These are phyloP conservation scores for Aphyosemion australe DNA, from an alignment of 2,113 vertebrate genomes.

Conservation along the genomic window DNA sequence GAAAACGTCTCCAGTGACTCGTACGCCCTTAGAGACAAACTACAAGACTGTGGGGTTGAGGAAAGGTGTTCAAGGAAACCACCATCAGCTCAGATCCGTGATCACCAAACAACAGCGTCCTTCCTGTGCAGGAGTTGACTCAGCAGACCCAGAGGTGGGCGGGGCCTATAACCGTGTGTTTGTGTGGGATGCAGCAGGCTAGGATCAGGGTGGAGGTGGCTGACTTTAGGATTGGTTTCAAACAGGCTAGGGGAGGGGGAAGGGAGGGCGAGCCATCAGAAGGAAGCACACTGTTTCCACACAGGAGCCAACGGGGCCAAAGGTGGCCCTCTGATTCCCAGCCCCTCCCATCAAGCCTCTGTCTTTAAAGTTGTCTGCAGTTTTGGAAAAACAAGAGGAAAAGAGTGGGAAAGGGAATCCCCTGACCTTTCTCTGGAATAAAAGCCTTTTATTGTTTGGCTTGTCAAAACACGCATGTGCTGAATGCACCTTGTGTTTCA, in stretches of 20 bases:
- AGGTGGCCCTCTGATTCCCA: slow-evolving; percentile 54
- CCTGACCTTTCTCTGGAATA: slow-evolving; percentile 16
- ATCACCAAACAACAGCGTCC: slow-evolving; percentile 75
- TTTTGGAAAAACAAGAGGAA: slow-evolving; percentile 26
- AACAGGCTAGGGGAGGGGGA: slow-evolving; percentile 52
- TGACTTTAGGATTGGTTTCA: slow-evolving; percentile 61
- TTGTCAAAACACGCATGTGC: slow-evolving; percentile 1
- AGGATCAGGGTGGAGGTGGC: slow-evolving; percentile 18
- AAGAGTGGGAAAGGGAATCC: slow-evolving; percentile 10
- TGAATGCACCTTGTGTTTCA: slow-evolving; percentile 11
- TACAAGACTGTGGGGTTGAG: no score
- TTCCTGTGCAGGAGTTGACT: slow-evolving; percentile 79
- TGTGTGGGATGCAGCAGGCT: slow-evolving; percentile 2
- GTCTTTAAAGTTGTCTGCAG: slow-evolving; percentile 4
- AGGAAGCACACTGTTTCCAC: slow-evolving; percentile 70
- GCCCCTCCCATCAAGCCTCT: slow-evolving; percentile 16
- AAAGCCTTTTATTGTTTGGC: slow-evolving; percentile 7
- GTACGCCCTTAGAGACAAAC: not conserved
- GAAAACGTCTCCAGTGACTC: slow-evolving; percentile 14
- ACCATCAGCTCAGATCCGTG: slow-evolving; percentile 26
- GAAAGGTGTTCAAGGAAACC: no score
- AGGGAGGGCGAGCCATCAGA: slow-evolving; percentile 41
- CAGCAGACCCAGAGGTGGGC: slow-evolving; percentile 56
- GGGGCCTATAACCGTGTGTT: slow-evolving; percentile 20
- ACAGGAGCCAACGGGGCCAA: slow-evolving; percentile 43